Conservation (phyloP, 2,888 invertebrate species). For the Watsonalla cultraria region DNA sequence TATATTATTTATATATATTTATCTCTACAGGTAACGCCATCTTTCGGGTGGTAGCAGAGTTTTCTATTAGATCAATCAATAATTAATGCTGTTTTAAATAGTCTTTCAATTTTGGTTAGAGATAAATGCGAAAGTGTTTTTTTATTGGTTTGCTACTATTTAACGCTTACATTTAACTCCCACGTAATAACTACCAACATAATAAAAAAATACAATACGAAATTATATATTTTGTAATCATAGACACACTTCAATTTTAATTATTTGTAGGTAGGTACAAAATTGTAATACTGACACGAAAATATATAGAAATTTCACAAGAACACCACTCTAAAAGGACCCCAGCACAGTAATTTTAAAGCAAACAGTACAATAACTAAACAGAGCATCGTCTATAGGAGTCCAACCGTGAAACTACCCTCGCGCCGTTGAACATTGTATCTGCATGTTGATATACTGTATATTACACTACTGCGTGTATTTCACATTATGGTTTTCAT, state of each 20-base stretch:
- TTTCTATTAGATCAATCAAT: slow-evolving; percentile 1
- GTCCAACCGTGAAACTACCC: slow-evolving; percentile 45
- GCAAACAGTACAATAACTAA: slow-evolving; percentile 22
- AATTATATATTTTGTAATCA: too few relatives aligned
- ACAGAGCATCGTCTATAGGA: slow-evolving; percentile 20
- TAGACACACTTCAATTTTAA: too few relatives aligned
- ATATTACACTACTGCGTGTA: slow-evolving; percentile 5
- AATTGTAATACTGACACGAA: neutral
- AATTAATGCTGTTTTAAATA: slow-evolving; percentile 7
- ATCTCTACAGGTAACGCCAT: slow-evolving; percentile 30
- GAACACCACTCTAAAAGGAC: neutral
- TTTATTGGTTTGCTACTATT: too few relatives aligned
- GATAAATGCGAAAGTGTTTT: too few relatives aligned
- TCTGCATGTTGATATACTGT: slow-evolving; percentile 13
- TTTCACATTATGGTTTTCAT: neutral
- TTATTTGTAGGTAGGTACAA: too few relatives aligned
- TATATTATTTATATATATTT: too few relatives aligned
- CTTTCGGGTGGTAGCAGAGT: slow-evolving; percentile 21
- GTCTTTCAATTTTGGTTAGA: too few relatives aligned
- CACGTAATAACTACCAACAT: too few relatives aligned
- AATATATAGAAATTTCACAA: neutral
- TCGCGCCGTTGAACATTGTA: slow-evolving; percentile 45
- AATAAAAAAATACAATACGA: too few relatives aligned
- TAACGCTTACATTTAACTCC: too few relatives aligned
- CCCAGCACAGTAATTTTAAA: slow-evolving; percentile 20